These are phyloP conservation scores for Apeltes quadracus DNA, from an alignment of 2,113 vertebrate genomes.

Conservation along the genomic window DNA sequence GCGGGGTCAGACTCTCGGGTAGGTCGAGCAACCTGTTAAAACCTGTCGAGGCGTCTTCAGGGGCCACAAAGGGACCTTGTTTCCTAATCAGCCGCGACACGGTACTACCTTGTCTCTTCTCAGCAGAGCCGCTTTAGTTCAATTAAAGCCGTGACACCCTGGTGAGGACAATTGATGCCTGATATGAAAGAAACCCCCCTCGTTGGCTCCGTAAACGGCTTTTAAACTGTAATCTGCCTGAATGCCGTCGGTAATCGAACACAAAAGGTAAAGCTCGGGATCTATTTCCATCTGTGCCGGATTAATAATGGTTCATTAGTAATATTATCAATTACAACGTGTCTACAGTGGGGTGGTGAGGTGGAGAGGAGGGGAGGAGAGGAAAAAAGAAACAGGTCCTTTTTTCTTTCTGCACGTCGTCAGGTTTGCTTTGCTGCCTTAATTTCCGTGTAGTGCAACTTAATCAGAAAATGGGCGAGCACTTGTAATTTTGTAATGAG, in stretches of 20 bases:
- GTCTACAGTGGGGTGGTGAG: conserved; percentile 35
- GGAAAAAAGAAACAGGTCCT: neutral
- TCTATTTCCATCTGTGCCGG: conserved; percentile 51
- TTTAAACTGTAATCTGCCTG: conserved; percentile 69
- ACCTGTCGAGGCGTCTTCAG: conserved; percentile 23
- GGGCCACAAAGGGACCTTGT: conserved; percentile 43
- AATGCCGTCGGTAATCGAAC: conserved; percentile 63
- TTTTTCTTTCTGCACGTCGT: conserved; percentile 9
- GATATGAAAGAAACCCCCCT: conserved; percentile 53
- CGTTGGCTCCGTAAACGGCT: conserved; percentile 55
- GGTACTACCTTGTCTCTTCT: conserved; percentile 44
- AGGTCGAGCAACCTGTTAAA: conserved; percentile 32
- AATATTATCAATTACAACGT: conserved; percentile 50
- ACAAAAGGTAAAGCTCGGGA: conserved; percentile 53
- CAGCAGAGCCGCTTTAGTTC: conserved; percentile 59
- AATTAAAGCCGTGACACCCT: conserved; percentile 69
- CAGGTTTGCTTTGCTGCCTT: conserved; percentile 36
- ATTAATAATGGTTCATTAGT: conserved; percentile 69
- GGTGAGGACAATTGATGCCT: conserved; percentile 63
- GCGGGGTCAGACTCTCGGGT: conserved; percentile 43
- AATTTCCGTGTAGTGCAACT: conserved; percentile 44
- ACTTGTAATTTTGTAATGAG: conserved; percentile 43
- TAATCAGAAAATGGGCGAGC: conserved; percentile 60
- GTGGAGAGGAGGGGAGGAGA: neutral
- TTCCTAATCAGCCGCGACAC: conserved; percentile 28